Conservation (phyloP, 2,113 vertebrate genomes). For the Microtus montanus region DNA sequence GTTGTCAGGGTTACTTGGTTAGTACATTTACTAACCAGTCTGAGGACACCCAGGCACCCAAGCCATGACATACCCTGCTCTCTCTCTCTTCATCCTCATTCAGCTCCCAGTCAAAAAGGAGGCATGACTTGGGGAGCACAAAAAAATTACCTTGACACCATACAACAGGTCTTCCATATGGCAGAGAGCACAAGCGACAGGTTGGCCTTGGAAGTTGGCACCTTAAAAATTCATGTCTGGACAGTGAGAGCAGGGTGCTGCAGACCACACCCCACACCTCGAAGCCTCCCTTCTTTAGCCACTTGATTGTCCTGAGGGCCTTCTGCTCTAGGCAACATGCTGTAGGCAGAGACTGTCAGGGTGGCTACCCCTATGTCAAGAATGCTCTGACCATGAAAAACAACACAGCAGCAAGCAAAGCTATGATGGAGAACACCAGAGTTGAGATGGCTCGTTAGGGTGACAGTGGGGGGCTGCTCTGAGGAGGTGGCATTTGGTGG, state of each 20-base stretch:
- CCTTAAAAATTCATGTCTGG: background rate
- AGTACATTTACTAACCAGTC: no score
- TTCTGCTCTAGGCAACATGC: background rate
- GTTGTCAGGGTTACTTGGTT: background rate
- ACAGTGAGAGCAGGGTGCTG: background rate
- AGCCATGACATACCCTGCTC: no score
- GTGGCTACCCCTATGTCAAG: accelerated
- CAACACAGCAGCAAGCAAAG: background rate
- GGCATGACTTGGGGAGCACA: background rate
- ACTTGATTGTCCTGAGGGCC: background rate
- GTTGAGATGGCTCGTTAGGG: background rate
- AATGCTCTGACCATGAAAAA: background rate
- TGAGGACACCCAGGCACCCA: no score
- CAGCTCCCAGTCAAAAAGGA: background rate
- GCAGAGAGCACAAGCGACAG: background rate
- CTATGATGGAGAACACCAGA: no score
- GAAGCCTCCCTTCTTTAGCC: background rate
- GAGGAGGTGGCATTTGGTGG: background rate
- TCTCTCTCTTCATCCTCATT: no score
- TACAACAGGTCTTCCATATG: background rate
- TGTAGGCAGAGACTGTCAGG: no score
- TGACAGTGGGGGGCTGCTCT: background rate
- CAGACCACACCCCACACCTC: background rate
- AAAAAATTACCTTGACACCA: background rate
- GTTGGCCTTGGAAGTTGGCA: background rate